Conservation (phyloP, 2,888 invertebrate genomes). For the Megastigmus dorsalis region DNA sequence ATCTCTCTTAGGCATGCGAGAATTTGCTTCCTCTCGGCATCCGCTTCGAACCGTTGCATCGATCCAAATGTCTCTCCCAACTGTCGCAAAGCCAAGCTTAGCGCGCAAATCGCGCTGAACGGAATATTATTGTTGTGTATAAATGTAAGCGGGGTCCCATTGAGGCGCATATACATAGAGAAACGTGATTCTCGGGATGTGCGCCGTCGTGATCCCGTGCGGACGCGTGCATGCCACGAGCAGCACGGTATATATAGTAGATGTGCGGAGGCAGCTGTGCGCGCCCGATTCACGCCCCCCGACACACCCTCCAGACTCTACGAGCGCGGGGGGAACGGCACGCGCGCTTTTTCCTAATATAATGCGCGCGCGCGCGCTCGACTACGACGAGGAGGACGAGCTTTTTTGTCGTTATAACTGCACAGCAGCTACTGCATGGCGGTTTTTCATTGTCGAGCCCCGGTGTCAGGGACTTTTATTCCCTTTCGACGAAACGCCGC, state of each 20-base stretch:
- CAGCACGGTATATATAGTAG: too few species aligned
- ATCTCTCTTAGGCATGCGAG: too few species aligned
- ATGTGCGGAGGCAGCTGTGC: slow-evolving; percentile 60
- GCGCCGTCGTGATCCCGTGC: too few species aligned
- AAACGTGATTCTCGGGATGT: slow-evolving; percentile 38
- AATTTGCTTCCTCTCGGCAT: too few species aligned
- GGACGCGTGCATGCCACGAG: slow-evolving; percentile 59
- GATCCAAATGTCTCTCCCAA: too few species aligned
- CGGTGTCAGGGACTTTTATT: slow-evolving; percentile 44
- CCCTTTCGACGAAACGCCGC: slow-evolving; percentile 31
- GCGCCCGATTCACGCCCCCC: slow-evolving; percentile 69
- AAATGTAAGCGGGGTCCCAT: slow-evolving; percentile 17
- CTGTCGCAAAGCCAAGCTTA: not conserved
- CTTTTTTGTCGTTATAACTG: too few species aligned
- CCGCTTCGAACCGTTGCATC: not conserved
- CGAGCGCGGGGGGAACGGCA: slow-evolving; percentile 56
- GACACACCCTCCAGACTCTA: slow-evolving; percentile 68
- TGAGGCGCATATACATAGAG: slow-evolving; percentile 30
- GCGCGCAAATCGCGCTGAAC: not conserved
- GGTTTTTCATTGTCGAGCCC: slow-evolving; percentile 4
- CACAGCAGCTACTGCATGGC: too few species aligned
- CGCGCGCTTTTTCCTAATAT: slow-evolving; percentile 59
- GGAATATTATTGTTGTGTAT: slow-evolving; percentile 35
- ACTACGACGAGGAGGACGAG: not conserved
- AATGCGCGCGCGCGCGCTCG: slow-evolving; percentile 3